A percentile compares a stretch with the other conserved stretches of the same genome.
These are phyloP conservation scores for Trachurus trachurus DNA, from an alignment of 2,797 vertebrate species.

Conservation along the genomic window DNA sequence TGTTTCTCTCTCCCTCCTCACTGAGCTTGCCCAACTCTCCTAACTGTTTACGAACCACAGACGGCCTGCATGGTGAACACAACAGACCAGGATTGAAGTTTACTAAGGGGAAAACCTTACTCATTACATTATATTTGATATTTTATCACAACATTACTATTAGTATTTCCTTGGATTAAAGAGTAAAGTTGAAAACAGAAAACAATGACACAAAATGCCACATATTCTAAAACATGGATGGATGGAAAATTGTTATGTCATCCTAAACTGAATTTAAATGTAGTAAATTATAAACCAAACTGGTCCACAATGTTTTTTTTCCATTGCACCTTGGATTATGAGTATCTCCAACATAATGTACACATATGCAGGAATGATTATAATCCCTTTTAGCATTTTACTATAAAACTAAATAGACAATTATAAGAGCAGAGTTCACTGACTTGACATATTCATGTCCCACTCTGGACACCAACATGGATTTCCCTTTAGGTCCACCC, in stretches of 20 bases:
- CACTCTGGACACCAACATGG: conserved; percentile 78
- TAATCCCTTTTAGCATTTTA: conserved; percentile 6
- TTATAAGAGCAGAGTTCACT: conserved; percentile 47
- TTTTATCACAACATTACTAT: not conserved
- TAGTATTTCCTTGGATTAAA: too few relatives aligned
- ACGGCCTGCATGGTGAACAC: conserved; percentile 70
- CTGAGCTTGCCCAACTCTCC: conserved; percentile 87
- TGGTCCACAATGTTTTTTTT: too few relatives aligned
- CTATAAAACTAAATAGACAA: conserved; percentile 8
- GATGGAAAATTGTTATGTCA: not conserved
- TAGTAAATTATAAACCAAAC: too few relatives aligned
- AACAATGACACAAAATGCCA: not conserved
- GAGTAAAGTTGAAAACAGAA: not conserved
- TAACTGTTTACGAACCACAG: conserved; percentile 77
- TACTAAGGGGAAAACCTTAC: not conserved
- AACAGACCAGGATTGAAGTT: not conserved
- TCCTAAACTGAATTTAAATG: too few relatives aligned
- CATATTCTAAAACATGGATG: not conserved
- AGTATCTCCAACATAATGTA: too few relatives aligned
- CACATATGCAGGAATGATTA: not conserved
- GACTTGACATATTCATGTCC: conserved; percentile 91
- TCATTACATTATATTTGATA: not conserved
- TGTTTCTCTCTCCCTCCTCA: conserved; percentile 90
- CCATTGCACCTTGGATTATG: too few relatives aligned
- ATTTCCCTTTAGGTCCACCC: conserved; percentile 90